These are phyloP conservation scores for Venustoraphidia nigricollis DNA, from an alignment of 2,888 invertebrate species.

Conservation along the genomic window DNA sequence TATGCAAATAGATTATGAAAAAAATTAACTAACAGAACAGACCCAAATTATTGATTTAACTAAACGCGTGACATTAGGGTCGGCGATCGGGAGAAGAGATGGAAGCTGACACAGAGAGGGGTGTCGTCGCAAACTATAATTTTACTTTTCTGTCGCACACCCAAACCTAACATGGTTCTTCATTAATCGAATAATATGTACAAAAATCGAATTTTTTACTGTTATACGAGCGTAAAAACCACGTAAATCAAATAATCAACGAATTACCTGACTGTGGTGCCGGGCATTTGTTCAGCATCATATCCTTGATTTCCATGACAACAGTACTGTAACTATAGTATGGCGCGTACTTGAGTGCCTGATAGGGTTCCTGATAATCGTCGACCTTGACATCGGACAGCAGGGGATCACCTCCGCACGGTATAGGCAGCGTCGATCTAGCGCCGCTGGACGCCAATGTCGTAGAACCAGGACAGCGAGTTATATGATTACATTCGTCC, in stretches of 20 bases:
- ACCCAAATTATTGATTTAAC: no score
- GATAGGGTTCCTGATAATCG: constrained; percentile 68
- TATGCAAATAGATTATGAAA: no score
- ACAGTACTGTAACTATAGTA: constrained; percentile 64
- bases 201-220: no score
- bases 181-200: no score
- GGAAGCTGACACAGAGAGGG: no score
- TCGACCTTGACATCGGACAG: constrained; percentile 47
- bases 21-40: no score
- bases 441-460: constrained; percentile 28
- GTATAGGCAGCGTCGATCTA: constrained; percentile 34
- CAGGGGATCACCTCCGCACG: constrained; percentile 37
- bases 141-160: no score
- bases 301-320: constrained; percentile 60
- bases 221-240: neutral
- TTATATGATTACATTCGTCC: constrained; percentile 35
- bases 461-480: constrained; percentile 6
- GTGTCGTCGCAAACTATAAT: no score
- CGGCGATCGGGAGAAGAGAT: no score
- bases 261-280: constrained; percentile 19
- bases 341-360: constrained; percentile 57
- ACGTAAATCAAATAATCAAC: neutral
- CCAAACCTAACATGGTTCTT: no score
- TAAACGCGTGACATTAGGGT: no score
- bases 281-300: constrained; percentile 33